These are phyloP conservation scores for Yponomeuta cagnagella DNA, from an alignment of 2,888 invertebrate species.

Conservation along the genomic window DNA sequence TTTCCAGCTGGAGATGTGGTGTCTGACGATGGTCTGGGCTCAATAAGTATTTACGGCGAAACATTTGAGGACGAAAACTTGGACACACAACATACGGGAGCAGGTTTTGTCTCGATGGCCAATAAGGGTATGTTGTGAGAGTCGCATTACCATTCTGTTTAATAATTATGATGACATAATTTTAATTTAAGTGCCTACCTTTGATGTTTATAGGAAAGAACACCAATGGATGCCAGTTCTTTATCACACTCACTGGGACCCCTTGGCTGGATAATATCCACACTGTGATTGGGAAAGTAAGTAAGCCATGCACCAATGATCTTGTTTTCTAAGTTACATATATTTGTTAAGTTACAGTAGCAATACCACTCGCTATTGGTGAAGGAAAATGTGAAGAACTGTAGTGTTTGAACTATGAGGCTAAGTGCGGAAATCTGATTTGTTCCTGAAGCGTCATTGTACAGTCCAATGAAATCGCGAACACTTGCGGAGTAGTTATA, in stretches of 20 bases:
- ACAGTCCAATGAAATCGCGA: no score
- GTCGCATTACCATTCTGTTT: conserved; percentile 22
- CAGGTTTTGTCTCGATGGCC: conserved; percentile 95
- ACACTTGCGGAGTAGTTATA: no score
- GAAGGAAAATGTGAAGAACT: no score
- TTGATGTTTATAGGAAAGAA: conserved; percentile 76
- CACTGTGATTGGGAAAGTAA: conserved; percentile 92
- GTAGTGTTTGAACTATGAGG: no score
- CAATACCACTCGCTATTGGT: no score
- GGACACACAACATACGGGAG: conserved; percentile 83
- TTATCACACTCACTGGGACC: conserved; percentile 91
- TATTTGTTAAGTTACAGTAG: no score
- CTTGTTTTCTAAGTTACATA: no score
- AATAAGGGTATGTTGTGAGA: conserved; percentile 77
- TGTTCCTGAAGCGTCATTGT: no score
- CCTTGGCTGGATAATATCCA: conserved; percentile 94
- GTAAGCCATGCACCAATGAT: not conserved
- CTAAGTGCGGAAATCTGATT: no score
- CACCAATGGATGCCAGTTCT: conserved; percentile 97
- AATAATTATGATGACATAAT: not conserved
- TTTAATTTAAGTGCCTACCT: not conserved
- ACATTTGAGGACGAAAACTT: conserved; percentile 92
- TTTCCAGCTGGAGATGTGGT: conserved; percentile 87
- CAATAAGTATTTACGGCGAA: conserved; percentile 89
- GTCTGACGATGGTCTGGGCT: conserved; percentile 87